Percentiles rank a stretch among this genome's conserved stretches.
Conservation (phyloP, 2,888 invertebrate species). For the Drosophila atroscutellata region DNA sequence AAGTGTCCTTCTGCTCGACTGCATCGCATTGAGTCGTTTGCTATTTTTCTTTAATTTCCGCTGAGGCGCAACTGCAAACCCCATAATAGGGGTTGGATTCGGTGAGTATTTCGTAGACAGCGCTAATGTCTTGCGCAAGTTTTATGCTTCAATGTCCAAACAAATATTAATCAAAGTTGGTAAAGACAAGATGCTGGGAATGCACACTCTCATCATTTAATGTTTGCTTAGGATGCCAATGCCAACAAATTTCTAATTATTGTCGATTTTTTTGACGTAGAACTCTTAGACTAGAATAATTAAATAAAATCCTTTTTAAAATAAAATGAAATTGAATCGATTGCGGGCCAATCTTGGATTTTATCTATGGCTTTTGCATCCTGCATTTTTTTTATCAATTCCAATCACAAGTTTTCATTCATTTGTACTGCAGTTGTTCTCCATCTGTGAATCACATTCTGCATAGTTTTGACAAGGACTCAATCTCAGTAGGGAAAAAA, state of each 20-base stretch:
- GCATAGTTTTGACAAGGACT: slow-evolving; percentile 61
- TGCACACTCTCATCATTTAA: background rate
- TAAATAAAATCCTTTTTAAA: background rate
- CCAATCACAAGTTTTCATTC: background rate
- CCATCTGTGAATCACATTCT: slow-evolving; percentile 9
- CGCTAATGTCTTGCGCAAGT: slow-evolving; percentile 40
- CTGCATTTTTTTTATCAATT: background rate
- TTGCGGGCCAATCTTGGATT: background rate
- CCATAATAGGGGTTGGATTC: slow-evolving; percentile 52
- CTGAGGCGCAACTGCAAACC: slow-evolving; percentile 50
- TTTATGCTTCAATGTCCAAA: slow-evolving; percentile 70
- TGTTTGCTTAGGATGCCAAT: slow-evolving; percentile 53
- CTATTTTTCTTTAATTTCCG: slow-evolving; percentile 66
- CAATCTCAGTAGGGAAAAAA: slow-evolving; percentile 35
- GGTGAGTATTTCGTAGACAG: slow-evolving; percentile 2
- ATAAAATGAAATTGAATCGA: background rate
- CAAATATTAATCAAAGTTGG: slow-evolving; percentile 74
- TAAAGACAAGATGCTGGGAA: slow-evolving; percentile 16
- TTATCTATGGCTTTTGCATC: background rate
- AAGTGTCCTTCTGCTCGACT: slow-evolving; percentile 76
- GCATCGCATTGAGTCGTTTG: slow-evolving; percentile 28
- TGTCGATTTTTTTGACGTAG: background rate
- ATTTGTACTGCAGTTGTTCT: background rate
- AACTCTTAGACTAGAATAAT: background rate
- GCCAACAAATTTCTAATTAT: background rate